These are phyloP conservation scores for Rhipidura dahli DNA, from an alignment of 2,113 vertebrate species.

Conservation along the genomic window DNA sequence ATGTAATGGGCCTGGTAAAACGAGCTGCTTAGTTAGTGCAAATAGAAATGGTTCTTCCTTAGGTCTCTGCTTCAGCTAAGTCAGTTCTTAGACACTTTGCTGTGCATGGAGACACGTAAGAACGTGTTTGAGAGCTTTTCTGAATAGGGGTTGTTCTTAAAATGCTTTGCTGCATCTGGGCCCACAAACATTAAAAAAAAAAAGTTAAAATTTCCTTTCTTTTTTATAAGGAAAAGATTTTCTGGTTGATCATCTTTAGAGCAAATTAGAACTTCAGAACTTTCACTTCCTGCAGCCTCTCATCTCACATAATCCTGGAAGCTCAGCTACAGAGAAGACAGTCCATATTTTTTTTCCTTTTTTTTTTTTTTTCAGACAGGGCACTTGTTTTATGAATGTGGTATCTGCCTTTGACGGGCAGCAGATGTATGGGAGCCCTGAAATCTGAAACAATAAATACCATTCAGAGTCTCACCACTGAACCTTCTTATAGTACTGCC, in stretches of 20 bases:
- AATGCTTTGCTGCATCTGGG: not conserved
- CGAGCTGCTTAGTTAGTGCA: not conserved
- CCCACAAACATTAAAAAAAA: not conserved
- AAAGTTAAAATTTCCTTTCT: not conserved
- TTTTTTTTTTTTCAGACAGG: constrained; percentile 62
- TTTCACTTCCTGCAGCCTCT: constrained; percentile 22
- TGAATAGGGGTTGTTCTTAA: not conserved
- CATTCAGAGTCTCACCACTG: constrained; percentile 75
- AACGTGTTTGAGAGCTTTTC: not conserved
- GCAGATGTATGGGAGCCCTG: constrained; percentile 85
- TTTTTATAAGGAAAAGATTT: not conserved
- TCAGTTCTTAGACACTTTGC: not conserved
- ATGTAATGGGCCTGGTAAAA: constrained; percentile 36
- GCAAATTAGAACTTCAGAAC: constrained; percentile 40
- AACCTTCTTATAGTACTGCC: constrained; percentile 76
- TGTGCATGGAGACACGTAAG: not conserved
- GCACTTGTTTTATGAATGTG: constrained; percentile 82
- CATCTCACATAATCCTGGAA: not conserved
- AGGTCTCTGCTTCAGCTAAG: not conserved
- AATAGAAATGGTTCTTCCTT: constrained; percentile 6
- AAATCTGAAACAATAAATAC: constrained; percentile 89
- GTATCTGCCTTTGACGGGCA: constrained; percentile 87
- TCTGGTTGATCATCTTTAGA: not conserved
- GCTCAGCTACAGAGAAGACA: not conserved
- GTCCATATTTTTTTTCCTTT: not conserved